Percentiles rank a stretch among this genome's conserved stretches.
phyloP scores from a whole-genome alignment of 1,140 invertebrate species.

The Macrobrachium rosenbergii region DNA sequence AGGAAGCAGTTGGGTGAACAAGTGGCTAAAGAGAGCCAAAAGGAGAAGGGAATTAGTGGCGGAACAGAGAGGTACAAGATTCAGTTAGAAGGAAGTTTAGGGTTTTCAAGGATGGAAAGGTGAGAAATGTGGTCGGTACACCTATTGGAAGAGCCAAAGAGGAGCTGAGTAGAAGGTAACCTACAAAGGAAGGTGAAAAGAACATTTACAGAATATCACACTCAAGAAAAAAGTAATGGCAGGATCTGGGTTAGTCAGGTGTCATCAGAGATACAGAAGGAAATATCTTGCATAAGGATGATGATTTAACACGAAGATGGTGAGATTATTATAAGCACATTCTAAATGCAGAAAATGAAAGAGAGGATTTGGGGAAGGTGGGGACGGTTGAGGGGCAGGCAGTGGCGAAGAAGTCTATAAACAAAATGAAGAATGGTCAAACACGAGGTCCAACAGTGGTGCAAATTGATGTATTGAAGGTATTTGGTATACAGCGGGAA shows the following conservation, averaged over 20 bases:
- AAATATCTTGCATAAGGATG: background rate
- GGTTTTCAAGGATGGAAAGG: background rate
- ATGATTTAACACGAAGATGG: background rate
- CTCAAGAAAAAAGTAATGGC: background rate
- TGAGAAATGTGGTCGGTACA: background rate
- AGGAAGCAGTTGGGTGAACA: too few species aligned
- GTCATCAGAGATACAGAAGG: background rate
- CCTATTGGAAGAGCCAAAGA: background rate
- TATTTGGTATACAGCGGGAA: too few species aligned
- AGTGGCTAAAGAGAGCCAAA: too few species aligned
- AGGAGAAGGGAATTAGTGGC: too few species aligned
- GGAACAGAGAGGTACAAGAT: too few species aligned
- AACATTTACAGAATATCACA: background rate
- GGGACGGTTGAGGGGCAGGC: background rate
- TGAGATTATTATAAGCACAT: background rate
- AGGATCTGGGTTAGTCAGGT: background rate
- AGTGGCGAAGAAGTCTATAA: background rate
- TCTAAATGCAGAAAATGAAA: background rate
- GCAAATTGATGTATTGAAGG: too few species aligned
- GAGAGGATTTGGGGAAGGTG: background rate
- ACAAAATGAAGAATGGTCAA: too few species aligned
- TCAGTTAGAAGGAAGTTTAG: too few species aligned
- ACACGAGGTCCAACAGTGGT: too few species aligned
- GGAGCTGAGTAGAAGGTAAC: background rate
- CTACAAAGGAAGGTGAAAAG: background rate